Evolutionary conservation across 2,888 invertebrate genomes (phyloP).

Genomic region (Pharmacophagus antenor): DNA sequence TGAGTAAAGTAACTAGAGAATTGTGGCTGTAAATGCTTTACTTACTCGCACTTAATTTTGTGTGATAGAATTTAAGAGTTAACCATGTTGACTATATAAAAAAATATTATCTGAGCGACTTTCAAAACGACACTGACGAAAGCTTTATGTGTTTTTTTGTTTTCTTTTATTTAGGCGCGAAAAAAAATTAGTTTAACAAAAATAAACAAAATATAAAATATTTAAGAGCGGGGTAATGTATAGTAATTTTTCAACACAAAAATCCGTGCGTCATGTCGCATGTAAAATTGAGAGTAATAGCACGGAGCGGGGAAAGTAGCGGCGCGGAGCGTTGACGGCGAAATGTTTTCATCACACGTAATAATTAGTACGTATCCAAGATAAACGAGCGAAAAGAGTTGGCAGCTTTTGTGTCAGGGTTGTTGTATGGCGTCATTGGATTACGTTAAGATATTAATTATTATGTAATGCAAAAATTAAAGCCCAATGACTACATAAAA

Average conservation of each 20-base stretch:
- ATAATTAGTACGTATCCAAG: constrained; percentile 54
- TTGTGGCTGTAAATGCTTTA: too few relatives aligned
- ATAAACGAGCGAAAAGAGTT: constrained; percentile 43
- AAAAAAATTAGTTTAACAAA: constrained; percentile 28
- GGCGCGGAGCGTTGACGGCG: constrained; percentile 42
- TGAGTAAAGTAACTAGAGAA: too few relatives aligned
- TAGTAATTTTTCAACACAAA: constrained; percentile 24
- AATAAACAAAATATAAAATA: constrained; percentile 11
- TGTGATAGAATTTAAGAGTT: too few relatives aligned
- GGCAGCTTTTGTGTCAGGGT: constrained; percentile 41
- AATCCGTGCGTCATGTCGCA: constrained; percentile 27
- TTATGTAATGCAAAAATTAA: background rate
- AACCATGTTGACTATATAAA: too few relatives aligned
- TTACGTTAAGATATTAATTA: background rate
- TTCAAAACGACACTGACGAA: too few relatives aligned
- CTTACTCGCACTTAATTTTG: too few relatives aligned
- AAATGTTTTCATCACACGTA: constrained; percentile 50
- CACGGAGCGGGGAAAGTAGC: constrained; percentile 37
- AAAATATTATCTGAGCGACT: too few relatives aligned
- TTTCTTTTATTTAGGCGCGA: background rate
- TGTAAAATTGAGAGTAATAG: constrained; percentile 33
- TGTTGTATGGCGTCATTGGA: constrained; percentile 32
- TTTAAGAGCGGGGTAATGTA: constrained; percentile 24
- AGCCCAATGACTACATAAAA: background rate
- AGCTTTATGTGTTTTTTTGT: too few relatives aligned